Evolutionary conservation across 1,140 invertebrate genomes (phyloP).

Genomic region (Tachypleus tridentatus): DNA sequence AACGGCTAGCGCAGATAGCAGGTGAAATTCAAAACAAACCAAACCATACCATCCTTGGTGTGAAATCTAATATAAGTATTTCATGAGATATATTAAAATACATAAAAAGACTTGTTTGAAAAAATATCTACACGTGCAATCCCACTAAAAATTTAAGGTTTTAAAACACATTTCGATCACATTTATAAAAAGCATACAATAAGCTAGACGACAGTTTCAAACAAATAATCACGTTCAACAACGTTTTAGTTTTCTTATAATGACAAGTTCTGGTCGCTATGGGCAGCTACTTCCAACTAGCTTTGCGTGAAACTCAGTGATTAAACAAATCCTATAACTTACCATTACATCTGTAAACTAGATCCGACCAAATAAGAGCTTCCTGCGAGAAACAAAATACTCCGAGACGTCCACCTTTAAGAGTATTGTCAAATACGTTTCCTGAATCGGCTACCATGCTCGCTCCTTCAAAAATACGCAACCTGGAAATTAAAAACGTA

Average conservation of each 20-base stretch:
- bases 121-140: too few species aligned
- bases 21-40: too few species aligned
- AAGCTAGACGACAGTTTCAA: not conserved
- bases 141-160: too few species aligned
- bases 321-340: conserved; percentile 25
- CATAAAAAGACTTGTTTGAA: too few species aligned
- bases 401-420: conserved; percentile 78
- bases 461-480: conserved; percentile 56
- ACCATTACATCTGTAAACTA: conserved; percentile 91
- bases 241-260: conserved; percentile 3
- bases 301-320: too few species aligned
- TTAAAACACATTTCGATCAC: not conserved
- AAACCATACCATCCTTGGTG: too few species aligned
- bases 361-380: conserved; percentile 94
- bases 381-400: conserved; percentile 96
- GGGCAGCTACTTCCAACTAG: too few species aligned
- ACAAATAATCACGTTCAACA: not conserved
- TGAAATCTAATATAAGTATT: too few species aligned
- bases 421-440: conserved; percentile 76
- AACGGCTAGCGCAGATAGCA: too few species aligned
- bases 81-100: too few species aligned
- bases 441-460: conserved; percentile 78
- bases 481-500: conserved; percentile 24
- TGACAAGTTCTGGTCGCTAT: not conserved
- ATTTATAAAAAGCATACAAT: not conserved